Evolutionary conservation across 2,797 vertebrate species (phyloP).

Genomic region (Gastrophryne carolinensis): DNA sequence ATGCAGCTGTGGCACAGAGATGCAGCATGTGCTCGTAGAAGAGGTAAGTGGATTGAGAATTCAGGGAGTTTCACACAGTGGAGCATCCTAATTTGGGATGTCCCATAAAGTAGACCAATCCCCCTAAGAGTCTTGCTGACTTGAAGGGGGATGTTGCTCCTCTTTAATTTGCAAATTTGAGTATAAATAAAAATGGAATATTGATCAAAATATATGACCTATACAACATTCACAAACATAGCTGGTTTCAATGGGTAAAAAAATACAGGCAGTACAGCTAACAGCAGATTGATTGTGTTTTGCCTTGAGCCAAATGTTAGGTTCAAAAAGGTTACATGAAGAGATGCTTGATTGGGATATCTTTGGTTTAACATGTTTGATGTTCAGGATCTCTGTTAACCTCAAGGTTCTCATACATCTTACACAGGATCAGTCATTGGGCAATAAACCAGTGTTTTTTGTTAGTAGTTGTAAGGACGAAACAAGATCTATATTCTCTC

Average conservation of each 20-base stretch:
- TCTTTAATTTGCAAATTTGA: too few relatives aligned
- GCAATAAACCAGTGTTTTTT: neutral
- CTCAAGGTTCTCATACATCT: neutral
- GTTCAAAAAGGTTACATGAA: neutral
- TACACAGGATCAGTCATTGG: neutral
- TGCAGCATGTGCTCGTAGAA: too few relatives aligned
- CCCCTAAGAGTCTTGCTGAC: too few relatives aligned
- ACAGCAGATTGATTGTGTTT: neutral
- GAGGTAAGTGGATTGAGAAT: too few relatives aligned
- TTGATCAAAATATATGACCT: constrained; percentile 11
- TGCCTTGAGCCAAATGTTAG: neutral
- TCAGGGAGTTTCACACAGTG: too few relatives aligned
- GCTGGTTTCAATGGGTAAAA: neutral
- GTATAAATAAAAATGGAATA: constrained; percentile 25
- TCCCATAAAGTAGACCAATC: too few relatives aligned
- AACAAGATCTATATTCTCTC: neutral
- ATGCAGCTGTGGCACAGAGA: too few relatives aligned
- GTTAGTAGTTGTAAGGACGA: neutral
- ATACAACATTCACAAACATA: constrained; percentile 3
- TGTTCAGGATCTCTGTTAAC: neutral
- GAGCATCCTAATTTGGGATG: too few relatives aligned
- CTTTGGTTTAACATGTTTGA: constrained; percentile 26
- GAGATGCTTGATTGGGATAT: constrained; percentile 1
- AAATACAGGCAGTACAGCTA: neutral
- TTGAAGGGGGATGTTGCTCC: too few relatives aligned